Base-by-base conservation (phyloP, 1,140 invertebrate genomes). In the Drosophila melanica region DNA sequence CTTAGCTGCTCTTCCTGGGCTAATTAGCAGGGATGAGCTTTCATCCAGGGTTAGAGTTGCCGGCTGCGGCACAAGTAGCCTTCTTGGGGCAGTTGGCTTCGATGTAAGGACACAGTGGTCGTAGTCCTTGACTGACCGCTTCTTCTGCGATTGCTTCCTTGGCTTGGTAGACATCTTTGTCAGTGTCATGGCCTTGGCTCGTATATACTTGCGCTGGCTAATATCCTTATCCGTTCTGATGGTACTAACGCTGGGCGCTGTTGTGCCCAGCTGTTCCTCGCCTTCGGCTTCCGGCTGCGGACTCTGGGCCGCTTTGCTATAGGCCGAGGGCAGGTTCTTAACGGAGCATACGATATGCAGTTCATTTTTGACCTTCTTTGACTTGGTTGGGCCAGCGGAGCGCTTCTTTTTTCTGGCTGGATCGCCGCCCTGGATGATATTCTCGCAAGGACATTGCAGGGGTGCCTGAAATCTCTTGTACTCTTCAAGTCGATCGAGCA, bases 201-300 rank as follows among this genome's bases (percentile, higher is more conserved):
- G 57, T 16, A 44, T 59, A n/a, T 18, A 18, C 14, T 45, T 33
- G 57, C 57, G 42, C 57, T 47, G 42, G 42, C 27, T 16, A 27
- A 1, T 33, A 10, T 59, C 27, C 11, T 20, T 20, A 3, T 12
- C 30, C 4, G 5, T 30, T 18, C 7, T 14, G 11, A 18, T 4
- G 41, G 4, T 18, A 10, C 11, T 1, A 4, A n/a, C 1, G 27
- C 18, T 18, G 27, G 14, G 5, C 55, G 41, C 41, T 18, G 41
- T 11, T 2, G 12, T 18, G 7, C 2, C 23, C 47, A 50, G 16
- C 3, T 30, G 30, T 1, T 7, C 47, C 5, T n/a, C 14, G n/a
- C 23, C 44, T 10, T 11, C 0, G 20, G 45, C 0, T 7, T 12
- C 3, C 6, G 10, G 23, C 12, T n/a, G n/a, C 8, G 7, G 3